These are phyloP conservation scores for Microvelia longipes DNA, from an alignment of 1,140 invertebrate genomes.

Conservation along the genomic window DNA sequence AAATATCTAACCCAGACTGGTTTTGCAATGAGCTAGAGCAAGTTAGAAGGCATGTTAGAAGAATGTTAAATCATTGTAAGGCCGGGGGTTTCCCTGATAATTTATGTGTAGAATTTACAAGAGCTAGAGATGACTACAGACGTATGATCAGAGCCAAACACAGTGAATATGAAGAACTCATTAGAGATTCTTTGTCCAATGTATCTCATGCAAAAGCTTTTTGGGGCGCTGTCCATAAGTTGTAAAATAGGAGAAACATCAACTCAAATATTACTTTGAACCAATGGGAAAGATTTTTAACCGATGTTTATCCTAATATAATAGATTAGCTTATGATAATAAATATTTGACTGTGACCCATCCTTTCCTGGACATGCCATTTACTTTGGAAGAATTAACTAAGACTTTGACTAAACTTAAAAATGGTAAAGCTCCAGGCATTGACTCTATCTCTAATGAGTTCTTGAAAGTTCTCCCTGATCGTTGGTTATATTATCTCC, in stretches of 20 bases:
- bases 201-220: neutral
- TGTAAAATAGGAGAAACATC: neutral
- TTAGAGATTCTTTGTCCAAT: neutral
- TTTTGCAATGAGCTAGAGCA: too few species aligned
- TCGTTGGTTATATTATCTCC: neutral
- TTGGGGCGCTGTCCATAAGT: neutral
- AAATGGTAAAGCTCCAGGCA: neutral
- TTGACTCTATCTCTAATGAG: neutral
- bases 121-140: too few species aligned
- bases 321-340: neutral
- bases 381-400: neutral
- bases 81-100: too few species aligned
- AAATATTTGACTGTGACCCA: neutral
- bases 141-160: too few species aligned
- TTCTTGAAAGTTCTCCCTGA: neutral
- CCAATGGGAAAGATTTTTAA: neutral
- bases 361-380: neutral
- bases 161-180: neutral
- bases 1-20: too few species aligned
- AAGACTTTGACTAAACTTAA: neutral
- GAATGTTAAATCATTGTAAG: too few species aligned
- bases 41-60: too few species aligned
- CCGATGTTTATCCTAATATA: neutral
- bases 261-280: neutral
- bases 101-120: too few species aligned